Percentiles rank a stretch among this genome's conserved stretches.
Conservation (phyloP, 1,140 invertebrate genomes). For the Aphidius ervi region DNA sequence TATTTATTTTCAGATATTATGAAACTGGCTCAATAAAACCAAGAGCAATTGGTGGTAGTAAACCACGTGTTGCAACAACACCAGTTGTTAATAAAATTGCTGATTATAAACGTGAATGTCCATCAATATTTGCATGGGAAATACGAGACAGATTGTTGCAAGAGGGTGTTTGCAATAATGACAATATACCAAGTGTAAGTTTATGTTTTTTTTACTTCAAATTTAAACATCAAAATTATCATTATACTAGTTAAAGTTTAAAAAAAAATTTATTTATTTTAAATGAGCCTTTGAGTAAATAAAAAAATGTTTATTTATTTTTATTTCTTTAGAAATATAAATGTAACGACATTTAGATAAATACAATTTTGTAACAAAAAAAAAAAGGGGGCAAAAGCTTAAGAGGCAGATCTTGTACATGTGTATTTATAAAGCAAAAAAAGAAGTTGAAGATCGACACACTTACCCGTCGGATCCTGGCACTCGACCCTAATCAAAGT, state of each 20-base stretch:
- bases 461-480: conserved; percentile 49
- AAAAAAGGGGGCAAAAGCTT: not conserved
- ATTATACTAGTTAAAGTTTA: too few relatives aligned
- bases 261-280: too few relatives aligned
- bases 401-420: conserved; percentile 15
- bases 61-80: conserved; percentile 92
- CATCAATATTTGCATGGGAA: conserved; percentile 98
- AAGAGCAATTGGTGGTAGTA: conserved; percentile 91
- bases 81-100: conserved; percentile 92
- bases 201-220: conserved; percentile 18
- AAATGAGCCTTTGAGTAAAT: too few relatives aligned
- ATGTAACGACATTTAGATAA: too few relatives aligned
- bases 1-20: conserved; percentile 75
- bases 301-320: too few relatives aligned
- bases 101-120: conserved; percentile 93
- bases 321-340: too few relatives aligned
- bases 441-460: conserved; percentile 12
- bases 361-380: too few relatives aligned
- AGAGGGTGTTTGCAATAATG: conserved; percentile 96
- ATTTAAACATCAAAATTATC: too few relatives aligned
- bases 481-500: conserved; percentile 56
- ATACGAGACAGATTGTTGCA: conserved; percentile 92
- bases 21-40: conserved; percentile 97
- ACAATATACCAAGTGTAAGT: conserved; percentile 99
- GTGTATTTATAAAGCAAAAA: conserved; percentile 29